These are phyloP conservation scores for Oxyura jamaicensis DNA, from an alignment of 2,113 vertebrate genomes.

Conservation along the genomic window DNA sequence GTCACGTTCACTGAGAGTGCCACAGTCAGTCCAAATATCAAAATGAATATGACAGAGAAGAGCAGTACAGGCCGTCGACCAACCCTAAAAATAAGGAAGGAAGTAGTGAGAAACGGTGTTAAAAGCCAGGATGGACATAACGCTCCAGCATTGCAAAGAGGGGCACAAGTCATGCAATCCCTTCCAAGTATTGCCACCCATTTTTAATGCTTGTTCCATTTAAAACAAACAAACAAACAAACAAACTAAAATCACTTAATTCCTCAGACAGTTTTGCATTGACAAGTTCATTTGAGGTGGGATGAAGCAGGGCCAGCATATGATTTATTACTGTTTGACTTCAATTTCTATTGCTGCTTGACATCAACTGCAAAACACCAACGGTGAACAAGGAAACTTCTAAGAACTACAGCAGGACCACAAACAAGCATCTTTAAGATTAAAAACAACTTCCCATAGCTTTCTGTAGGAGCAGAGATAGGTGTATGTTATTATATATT, in stretches of 20 bases:
- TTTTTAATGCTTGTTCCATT: background rate
- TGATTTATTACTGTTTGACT: background rate
- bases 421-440: background rate
- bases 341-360: background rate
- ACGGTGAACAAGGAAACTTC: background rate
- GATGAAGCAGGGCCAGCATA: background rate
- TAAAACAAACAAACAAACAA: no score
- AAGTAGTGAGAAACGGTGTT: background rate
- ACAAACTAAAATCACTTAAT: background rate
- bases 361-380: background rate
- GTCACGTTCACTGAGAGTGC: slow-evolving; percentile 94
- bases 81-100: slow-evolving; percentile 78
- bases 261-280: background rate
- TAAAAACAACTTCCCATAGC: background rate
- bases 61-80: slow-evolving; percentile 92
- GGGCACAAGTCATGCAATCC: background rate
- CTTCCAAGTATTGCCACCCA: background rate
- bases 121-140: background rate
- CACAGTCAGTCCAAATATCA: slow-evolving; percentile 93
- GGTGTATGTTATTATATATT: background rate
- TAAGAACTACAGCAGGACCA: background rate
- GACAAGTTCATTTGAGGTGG: background rate
- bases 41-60: slow-evolving; percentile 89
- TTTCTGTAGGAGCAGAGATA: background rate
- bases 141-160: background rate